A percentile compares a stretch with the other conserved stretches of the same genome.
phyloP scores from a whole-genome alignment of 2,797 vertebrate genomes.

The Myoxocephalus aenaeus region DNA sequence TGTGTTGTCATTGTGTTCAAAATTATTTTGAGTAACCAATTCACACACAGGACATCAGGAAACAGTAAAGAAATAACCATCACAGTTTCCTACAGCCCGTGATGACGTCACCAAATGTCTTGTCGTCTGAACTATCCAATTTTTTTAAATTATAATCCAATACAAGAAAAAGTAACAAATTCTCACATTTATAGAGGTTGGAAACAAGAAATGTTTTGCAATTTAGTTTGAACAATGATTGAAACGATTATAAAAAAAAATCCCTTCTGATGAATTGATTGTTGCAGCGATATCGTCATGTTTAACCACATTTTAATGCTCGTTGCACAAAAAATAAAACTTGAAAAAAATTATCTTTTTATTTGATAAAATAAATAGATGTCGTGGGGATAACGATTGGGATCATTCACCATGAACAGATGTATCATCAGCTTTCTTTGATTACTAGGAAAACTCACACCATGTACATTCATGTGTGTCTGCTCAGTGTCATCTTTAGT shows the following conservation, averaged over 20 bases:
- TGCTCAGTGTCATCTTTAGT: neutral
- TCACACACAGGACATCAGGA: too few relatives aligned
- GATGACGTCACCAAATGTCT: neutral
- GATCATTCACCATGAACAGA: constrained; percentile 6
- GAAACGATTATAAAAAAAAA: neutral
- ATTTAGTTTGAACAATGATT: neutral
- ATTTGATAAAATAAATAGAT: constrained; percentile 60
- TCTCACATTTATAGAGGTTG: neutral
- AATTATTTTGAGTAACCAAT: neutral
- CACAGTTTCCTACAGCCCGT: neutral
- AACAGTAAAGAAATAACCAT: neutral
- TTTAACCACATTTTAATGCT: constrained; percentile 49
- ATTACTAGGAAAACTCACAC: constrained; percentile 2
- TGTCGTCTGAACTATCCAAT: neutral
- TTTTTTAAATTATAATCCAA: neutral
- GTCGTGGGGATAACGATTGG: neutral
- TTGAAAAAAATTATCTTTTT: constrained; percentile 42
- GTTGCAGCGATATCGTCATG: neutral
- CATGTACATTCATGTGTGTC: neutral
- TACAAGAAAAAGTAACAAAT: neutral
- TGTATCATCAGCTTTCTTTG: neutral
- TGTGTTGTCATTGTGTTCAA: neutral
- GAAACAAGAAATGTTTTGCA: neutral
- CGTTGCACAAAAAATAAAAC: constrained; percentile 34
- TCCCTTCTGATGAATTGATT: neutral